Base-by-base conservation (phyloP, 2,797 vertebrate genomes). In the Sparus aurata region DNA sequence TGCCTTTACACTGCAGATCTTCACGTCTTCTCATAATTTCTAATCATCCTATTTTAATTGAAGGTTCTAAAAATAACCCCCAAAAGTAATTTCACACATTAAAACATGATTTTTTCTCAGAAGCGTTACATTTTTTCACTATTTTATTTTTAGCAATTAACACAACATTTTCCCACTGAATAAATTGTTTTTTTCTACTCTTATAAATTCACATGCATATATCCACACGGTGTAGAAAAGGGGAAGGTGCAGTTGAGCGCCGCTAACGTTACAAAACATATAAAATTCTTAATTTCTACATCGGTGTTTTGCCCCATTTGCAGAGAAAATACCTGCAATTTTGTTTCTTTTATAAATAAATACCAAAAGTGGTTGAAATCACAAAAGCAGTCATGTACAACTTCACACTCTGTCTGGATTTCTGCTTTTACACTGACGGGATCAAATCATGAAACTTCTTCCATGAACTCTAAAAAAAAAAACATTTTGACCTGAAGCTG, bases 381-480 rank as follows among this genome's bases (percentile, higher is more conserved):
- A 46, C 1, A 0, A 2, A 11, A 68, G 46, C 17, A 30, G 9
- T 4, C n/a, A 2, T 11, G 4, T 18, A 1, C 12, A 64, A 54
- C 63, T 73, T 89, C n/a, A 75, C 13, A 61, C 22, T 27, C 53
- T 59, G 41, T 22, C 27, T 68, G 55, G 23, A 81, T 41, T 57
- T 34, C 38, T 20, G 45, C 3, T 54, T 72, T 68, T 6, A 62
- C 17, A 43, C 22, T 16, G 47, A 66, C 20, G 17, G 17, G 2
- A 64, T 12, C 17, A 55, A 80, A 76, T 54, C 22, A 57, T 34
- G 34, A 67, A 80, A 74, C 45, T 12, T 30, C 68, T 45, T 46
- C 4, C 16, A 34, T 0, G 12, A 20, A 25, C 18, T 13, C 43
- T 12, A 7, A 25, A 67, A 72, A 27, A 27, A n/a, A 25, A 27